Evolutionary conservation across 2,888 invertebrate species (phyloP), one percentile per base, ranked within the genome.

Genomic region (Formica aserva): DNA sequence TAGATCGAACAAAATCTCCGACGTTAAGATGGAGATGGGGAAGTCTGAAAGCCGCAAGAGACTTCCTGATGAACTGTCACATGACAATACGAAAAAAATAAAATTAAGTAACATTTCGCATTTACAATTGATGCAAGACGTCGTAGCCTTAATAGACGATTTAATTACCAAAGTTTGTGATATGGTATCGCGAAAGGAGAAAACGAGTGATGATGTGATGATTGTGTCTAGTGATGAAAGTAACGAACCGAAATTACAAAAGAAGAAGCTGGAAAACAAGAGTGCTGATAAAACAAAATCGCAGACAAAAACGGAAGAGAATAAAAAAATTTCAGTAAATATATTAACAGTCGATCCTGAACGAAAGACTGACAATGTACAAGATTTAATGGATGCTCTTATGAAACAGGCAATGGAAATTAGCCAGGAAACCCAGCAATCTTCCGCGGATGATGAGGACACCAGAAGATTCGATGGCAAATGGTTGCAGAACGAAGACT

Each of bases 401-500:
- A 95, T 95, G 95, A 94, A 95, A 87, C 93, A 95, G 87, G 95
- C 95, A 1, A 95, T 95, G 95, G 95, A 93, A 78, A 90, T 89
- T 29, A 92, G 91, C 26, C 89, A 87, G 35, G 93, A 93, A n/a
- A 91, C 88, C 8, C 88, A 91, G 6, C 89, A 87, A 6, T 89
- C 88, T 15, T 87, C 90, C 1, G 89, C 89, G 3, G 92, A 92
- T 3, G 92, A 92, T 26, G 94, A 93, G 1, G 93, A 94, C n/a
- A 90, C 91, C 0, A 90, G 92, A 52, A 94, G 92, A 80, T 91
- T 90, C 1, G 92, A 93, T 2, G 93, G 93, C 5, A 94, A 93
- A 60, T 94, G 94, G 94, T 29, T 93, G 15, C 91, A 92, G 6
- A 93, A 88, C 29, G 92, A 92, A n/a, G 92, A 93, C 45, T 35